Evolutionary conservation across 2,888 invertebrate species (phyloP).

Genomic region (Magallana nippona): DNA sequence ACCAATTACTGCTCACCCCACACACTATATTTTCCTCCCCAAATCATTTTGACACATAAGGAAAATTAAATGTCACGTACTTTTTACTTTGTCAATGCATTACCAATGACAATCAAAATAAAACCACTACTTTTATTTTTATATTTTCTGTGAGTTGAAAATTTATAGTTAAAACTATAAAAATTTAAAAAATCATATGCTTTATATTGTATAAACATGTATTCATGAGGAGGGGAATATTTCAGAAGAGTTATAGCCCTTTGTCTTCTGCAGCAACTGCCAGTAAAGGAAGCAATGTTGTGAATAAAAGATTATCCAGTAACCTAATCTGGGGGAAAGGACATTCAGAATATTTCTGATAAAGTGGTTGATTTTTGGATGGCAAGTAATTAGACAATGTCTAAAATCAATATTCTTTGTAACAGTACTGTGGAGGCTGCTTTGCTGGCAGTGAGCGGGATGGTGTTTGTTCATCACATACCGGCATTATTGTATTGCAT

Average conservation of each 20-base stretch:
- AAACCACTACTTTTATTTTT: no score
- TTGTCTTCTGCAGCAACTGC: not conserved
- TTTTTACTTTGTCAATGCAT: no score
- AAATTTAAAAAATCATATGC: no score
- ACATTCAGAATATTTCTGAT: conserved; percentile 19
- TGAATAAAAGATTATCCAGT: conserved; percentile 16
- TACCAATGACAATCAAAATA: no score
- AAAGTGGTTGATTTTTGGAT: conserved; percentile 19
- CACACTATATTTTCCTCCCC: no score
- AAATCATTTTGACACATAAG: no score
- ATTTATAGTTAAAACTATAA: no score
- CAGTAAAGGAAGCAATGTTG: not conserved
- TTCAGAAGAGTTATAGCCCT: not conserved
- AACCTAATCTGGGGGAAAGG: conserved; percentile 12
- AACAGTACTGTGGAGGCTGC: not conserved
- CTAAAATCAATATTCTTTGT: conserved; percentile 19
- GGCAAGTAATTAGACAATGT: conserved; percentile 19
- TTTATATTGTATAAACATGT: no score
- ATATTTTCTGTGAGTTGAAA: no score
- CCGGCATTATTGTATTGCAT: conserved; percentile 11
- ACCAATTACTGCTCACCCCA: no score
- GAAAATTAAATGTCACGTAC: no score
- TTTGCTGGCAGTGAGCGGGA: not conserved
- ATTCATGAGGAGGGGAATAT: no score
- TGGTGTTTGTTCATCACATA: conserved; percentile 16